A percentile compares a stretch with the other conserved stretches of the same genome.
phyloP scores from a whole-genome alignment of 1,140 invertebrate genomes.

The Drusus annulatus region DNA sequence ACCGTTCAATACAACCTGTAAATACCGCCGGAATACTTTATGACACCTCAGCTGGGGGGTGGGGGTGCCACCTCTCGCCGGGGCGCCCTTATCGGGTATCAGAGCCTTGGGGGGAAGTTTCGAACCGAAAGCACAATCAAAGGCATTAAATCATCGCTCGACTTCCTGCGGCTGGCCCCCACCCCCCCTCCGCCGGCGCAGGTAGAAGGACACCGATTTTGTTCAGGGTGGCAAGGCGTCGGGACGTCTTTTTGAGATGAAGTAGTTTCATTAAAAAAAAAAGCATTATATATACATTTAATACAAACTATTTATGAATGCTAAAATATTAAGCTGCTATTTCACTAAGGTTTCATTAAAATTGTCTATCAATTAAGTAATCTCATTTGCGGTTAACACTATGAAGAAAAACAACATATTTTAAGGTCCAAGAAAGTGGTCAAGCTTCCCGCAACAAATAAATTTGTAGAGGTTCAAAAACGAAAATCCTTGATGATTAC shows the following conservation, averaged over 20 bases:
- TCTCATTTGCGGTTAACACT: too few species aligned
- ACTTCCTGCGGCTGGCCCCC: constrained; percentile 56
- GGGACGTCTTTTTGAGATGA: background rate
- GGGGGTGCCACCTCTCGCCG: constrained; percentile 35
- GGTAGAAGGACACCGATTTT: constrained; percentile 43
- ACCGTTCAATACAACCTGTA: constrained; percentile 55
- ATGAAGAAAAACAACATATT: too few species aligned
- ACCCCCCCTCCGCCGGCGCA: constrained; percentile 15
- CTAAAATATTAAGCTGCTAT: too few species aligned
- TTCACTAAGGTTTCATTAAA: too few species aligned
- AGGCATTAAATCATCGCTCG: constrained; percentile 60
- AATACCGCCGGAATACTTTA: constrained; percentile 58
- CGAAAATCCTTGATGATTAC: too few species aligned
- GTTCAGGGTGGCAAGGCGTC: constrained; percentile 32
- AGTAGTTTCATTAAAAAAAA: background rate
- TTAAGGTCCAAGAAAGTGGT: too few species aligned
- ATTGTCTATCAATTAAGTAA: too few species aligned
- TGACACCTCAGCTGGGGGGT: constrained; percentile 57
- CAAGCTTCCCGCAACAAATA: too few species aligned
- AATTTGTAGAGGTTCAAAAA: too few species aligned
- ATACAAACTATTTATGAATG: too few species aligned
- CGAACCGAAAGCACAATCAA: constrained; percentile 60
- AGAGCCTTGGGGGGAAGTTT: constrained; percentile 55
- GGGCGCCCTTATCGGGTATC: constrained; percentile 55
- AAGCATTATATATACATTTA: too few species aligned